Conservation (phyloP, 2,797 vertebrate genomes). For the Sebastolobus alascanus region DNA sequence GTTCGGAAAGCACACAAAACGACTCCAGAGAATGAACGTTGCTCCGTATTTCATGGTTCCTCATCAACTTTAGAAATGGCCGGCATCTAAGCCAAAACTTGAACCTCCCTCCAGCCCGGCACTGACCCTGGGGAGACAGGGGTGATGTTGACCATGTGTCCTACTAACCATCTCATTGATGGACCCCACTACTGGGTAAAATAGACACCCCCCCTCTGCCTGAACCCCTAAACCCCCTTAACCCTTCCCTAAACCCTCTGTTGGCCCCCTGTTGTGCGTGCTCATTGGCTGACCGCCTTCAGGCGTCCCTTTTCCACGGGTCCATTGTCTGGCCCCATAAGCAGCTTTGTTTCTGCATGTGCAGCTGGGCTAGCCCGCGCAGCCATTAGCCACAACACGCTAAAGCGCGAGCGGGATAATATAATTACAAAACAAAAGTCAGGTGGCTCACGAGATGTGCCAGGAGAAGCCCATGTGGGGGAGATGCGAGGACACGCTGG, state of each 20-base stretch:
- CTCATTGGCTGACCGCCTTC: slow-evolving; percentile 85
- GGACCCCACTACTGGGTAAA: slow-evolving; percentile 64
- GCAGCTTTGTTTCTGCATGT: slow-evolving; percentile 87
- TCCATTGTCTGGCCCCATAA: slow-evolving; percentile 84
- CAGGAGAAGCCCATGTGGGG: slow-evolving; percentile 73
- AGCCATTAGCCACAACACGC: slow-evolving; percentile 82
- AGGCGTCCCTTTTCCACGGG: slow-evolving; percentile 83
- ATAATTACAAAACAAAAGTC: slow-evolving; percentile 88
- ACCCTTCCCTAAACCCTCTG: slow-evolving; percentile 81
- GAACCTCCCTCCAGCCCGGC: slow-evolving; percentile 77
- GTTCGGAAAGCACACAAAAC: slow-evolving; percentile 50
- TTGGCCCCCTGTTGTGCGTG: slow-evolving; percentile 80
- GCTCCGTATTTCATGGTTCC: slow-evolving; percentile 76
- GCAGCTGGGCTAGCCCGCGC: slow-evolving; percentile 84
- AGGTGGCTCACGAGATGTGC: slow-evolving; percentile 81
- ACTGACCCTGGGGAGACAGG: slow-evolving; percentile 65
- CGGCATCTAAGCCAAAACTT: slow-evolving; percentile 70
- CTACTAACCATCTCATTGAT: slow-evolving; percentile 75
- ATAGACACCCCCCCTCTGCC: slow-evolving; percentile 56
- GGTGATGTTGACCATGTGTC: slow-evolving; percentile 81
- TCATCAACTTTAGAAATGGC: slow-evolving; percentile 79
- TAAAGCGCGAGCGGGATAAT: slow-evolving; percentile 83
- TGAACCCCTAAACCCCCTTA: slow-evolving; percentile 76
- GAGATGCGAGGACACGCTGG: slow-evolving; percentile 76
- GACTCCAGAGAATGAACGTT: slow-evolving; percentile 77